Evolutionary conservation across 2,797 vertebrate genomes (phyloP).

Genomic region (Crypturellus tataupa): DNA sequence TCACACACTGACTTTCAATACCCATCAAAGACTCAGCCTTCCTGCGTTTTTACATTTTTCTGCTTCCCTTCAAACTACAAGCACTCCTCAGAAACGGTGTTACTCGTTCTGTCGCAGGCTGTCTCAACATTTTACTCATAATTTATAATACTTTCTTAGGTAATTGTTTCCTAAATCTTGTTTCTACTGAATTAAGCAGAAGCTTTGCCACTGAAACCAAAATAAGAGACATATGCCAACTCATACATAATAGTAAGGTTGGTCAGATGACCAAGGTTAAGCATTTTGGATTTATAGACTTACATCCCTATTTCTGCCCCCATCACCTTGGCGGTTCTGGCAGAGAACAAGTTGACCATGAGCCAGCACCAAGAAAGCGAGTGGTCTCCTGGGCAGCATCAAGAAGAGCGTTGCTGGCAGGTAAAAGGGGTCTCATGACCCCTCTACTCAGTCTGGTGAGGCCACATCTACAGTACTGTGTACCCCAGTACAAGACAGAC

Average conservation of each 20-base stretch:
- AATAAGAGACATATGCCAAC: background rate
- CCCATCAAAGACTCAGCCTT: background rate
- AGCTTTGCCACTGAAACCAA: background rate
- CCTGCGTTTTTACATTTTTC: slow-evolving; percentile 36
- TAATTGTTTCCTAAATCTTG: background rate
- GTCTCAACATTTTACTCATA: background rate
- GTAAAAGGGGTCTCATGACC: background rate
- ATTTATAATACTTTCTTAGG: background rate
- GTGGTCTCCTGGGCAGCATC: background rate
- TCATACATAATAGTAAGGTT: background rate
- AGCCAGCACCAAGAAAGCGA: background rate
- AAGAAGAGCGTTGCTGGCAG: background rate
- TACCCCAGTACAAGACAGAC: background rate
- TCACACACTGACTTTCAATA: background rate
- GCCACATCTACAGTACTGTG: background rate
- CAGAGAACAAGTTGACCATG: too few species aligned
- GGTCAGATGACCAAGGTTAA: background rate
- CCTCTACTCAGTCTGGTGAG: background rate
- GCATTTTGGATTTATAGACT: background rate
- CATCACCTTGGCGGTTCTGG: too few species aligned
- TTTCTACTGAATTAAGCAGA: background rate
- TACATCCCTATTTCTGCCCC: background rate
- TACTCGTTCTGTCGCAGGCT: background rate
- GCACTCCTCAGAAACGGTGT: slow-evolving; percentile 10
- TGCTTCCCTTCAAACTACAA: slow-evolving; percentile 11